Evolutionary conservation across 1,140 invertebrate genomes (phyloP).

Genomic region (Penaeus chinensis): DNA sequence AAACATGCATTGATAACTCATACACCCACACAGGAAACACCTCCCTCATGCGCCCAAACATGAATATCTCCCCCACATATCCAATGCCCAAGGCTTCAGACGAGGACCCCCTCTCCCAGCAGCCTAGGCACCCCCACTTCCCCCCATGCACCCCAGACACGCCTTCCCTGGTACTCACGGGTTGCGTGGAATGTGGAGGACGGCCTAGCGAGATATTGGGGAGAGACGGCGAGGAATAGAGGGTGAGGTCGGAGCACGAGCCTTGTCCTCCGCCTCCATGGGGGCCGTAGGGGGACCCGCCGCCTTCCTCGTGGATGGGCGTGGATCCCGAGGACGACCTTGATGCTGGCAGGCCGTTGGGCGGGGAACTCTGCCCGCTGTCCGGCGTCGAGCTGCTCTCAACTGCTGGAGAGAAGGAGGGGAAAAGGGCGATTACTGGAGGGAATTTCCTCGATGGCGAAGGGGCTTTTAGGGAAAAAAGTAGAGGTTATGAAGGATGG

Average conservation of each 20-base stretch:
- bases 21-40: no score
- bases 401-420: conserved; percentile 69
- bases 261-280: conserved; percentile 72
- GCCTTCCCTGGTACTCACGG: conserved; percentile 60
- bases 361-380: conserved; percentile 84
- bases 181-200: conserved; percentile 73
- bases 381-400: conserved; percentile 79
- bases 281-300: conserved; percentile 70
- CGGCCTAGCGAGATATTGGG: conserved; percentile 94
- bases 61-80: no score
- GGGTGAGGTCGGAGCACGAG: conserved; percentile 75
- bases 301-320: conserved; percentile 79
- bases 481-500: no score
- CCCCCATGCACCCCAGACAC: not conserved
- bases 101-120: no score
- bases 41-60: no score
- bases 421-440: conserved; percentile 76
- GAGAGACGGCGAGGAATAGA: conserved; percentile 95
- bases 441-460: not conserved
- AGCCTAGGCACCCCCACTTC: not conserved
- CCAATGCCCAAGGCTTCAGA: no score
- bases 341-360: conserved; percentile 74
- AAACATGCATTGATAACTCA: no score
- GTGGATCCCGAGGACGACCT: conserved; percentile 74
- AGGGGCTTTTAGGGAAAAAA: not conserved